Conservation (phyloP, 2,797 vertebrate species). For the Scleropages formosus region DNA sequence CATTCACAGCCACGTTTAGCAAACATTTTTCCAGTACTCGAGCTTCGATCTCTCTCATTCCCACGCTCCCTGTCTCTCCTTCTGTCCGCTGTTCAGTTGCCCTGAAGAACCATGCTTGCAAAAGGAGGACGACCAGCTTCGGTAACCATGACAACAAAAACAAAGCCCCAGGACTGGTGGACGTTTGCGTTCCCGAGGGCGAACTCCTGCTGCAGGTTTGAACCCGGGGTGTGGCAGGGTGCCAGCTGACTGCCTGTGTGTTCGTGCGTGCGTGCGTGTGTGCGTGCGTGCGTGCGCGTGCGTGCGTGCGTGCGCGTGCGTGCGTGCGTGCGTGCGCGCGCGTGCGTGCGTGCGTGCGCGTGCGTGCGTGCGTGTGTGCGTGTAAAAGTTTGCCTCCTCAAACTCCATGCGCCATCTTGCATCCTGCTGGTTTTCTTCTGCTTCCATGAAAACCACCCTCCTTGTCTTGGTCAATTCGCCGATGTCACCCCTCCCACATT, state of each 20-base stretch:
- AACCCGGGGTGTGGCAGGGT: conserved; percentile 12
- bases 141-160: conserved; percentile 20
- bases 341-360: neutral
- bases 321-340: neutral
- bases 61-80: conserved; percentile 2
- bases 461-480: too few species aligned
- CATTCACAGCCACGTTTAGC: conserved; percentile 40
- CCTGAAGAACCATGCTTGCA: conserved; percentile 51
- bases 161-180: conserved; percentile 31
- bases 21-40: conserved; percentile 49
- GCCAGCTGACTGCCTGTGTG: conserved; percentile 3
- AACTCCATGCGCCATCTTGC: too few species aligned
- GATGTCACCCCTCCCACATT: too few species aligned
- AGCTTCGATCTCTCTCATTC: conserved; percentile 10
- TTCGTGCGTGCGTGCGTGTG: neutral
- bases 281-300: neutral
- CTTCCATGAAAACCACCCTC: neutral
- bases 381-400: too few species aligned
- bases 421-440: neutral
- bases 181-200: conserved; percentile 58
- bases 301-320: neutral
- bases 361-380: neutral
- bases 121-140: conserved; percentile 32
- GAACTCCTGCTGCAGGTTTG: conserved; percentile 75
- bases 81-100: conserved; percentile 53